Conservation (phyloP, 2,888 invertebrate genomes). For the Torymus texanus region DNA sequence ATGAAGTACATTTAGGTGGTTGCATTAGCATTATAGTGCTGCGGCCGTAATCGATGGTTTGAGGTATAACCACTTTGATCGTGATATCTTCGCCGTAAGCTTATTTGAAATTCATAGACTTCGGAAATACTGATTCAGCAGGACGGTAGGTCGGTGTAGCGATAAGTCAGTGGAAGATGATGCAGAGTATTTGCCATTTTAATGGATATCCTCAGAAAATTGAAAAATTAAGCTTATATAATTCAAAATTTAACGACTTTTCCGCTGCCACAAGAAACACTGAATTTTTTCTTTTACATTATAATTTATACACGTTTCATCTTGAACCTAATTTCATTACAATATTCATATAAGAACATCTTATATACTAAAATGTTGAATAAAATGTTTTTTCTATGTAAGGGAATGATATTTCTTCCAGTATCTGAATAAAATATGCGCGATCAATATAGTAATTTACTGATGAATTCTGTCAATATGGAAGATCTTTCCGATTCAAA, state of each 20-base stretch:
- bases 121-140: constrained; percentile 40
- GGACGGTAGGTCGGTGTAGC: constrained; percentile 5
- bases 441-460: no score
- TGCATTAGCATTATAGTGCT: constrained; percentile 50
- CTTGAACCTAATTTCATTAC: no score
- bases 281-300: no score
- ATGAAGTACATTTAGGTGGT: constrained; percentile 26
- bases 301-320: no score
- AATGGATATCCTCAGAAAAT: not conserved
- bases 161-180: constrained; percentile 30
- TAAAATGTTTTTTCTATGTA: no score
- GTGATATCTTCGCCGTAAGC: constrained; percentile 36
- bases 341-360: no score
- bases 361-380: no score
- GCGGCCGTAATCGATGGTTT: constrained; percentile 47
- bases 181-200: constrained; percentile 1
- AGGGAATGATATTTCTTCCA: no score
- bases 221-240: not conserved
- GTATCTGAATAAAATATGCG: no score
- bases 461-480: no score
- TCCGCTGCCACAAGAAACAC: no score
- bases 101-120: constrained; percentile 54
- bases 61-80: constrained; percentile 44
- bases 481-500: not conserved
- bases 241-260: not conserved